Evolutionary conservation across 2,888 invertebrate genomes (phyloP).

Genomic region (Parthenolecanium corni): DNA sequence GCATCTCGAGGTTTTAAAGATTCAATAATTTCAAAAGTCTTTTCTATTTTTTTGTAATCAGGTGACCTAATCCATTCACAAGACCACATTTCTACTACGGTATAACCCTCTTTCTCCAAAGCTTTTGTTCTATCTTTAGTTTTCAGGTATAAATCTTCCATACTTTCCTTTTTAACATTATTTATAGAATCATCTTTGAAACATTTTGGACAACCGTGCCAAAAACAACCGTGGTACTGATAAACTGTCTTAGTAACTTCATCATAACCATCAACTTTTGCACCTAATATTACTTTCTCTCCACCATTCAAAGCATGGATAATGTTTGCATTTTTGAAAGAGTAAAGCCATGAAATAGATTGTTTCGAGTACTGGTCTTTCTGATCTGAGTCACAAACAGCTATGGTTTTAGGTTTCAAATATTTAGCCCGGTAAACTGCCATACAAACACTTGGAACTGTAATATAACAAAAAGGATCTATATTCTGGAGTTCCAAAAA

Average conservation of each 20-base stretch:
- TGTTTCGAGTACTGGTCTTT: slow-evolving; percentile 30
- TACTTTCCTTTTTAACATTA: not conserved
- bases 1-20: slow-evolving; percentile 32
- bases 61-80: slow-evolving; percentile 24
- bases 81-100: slow-evolving; percentile 30
- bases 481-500: too few species aligned
- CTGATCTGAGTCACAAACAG: not conserved
- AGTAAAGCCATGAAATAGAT: slow-evolving; percentile 30
- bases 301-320: slow-evolving; percentile 7
- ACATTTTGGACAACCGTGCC: slow-evolving; percentile 10
- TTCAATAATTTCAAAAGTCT: slow-evolving; percentile 22
- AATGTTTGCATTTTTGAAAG: slow-evolving; percentile 16
- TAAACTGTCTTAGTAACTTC: slow-evolving; percentile 9
- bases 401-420: not conserved
- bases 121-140: slow-evolving; percentile 26
- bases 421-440: slow-evolving; percentile 31
- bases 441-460: too few species aligned
- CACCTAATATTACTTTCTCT: not conserved
- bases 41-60: not conserved
- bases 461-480: too few species aligned
- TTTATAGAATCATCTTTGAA: not conserved
- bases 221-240: slow-evolving; percentile 19
- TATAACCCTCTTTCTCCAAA: slow-evolving; percentile 14
- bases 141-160: slow-evolving; percentile 18
- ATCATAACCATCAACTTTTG: slow-evolving; percentile 16